Base-by-base conservation (phyloP, 1,140 invertebrate genomes). In the Theocolax elegans region DNA sequence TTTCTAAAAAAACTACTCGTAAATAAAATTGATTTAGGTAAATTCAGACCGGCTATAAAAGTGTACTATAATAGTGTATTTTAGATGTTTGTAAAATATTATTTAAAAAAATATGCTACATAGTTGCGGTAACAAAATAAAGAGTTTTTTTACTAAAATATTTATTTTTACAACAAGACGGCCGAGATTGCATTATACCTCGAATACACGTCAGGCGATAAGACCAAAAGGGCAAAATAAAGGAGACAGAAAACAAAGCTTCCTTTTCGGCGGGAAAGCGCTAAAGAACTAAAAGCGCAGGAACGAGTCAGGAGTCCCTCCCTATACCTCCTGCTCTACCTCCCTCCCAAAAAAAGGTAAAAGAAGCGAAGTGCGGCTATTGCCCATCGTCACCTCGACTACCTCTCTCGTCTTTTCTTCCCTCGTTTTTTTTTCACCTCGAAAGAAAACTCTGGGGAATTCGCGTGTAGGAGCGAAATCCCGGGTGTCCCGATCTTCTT, bases 401-500 rank as follows among this genome's bases (percentile, higher is more conserved):
- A 31, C 15, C 1, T 27, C 23, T 51, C 15, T 56, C 31, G 17
- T 31, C 40, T 13, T 49, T 17, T 23, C 40, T 60, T 17, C 15
- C 15, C 15, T 19, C 35, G n/a, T 51, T 17, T 42, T 65, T 58
- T 58, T 29, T 23, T 53, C 9, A 12, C 8, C 38, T n/a, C 9
- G n/a, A 27, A n/a, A 27, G 48, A 40, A 53, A 65, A 51, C 49
- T 65, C 49, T 31, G 53, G 48, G 62, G 49, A 53, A 65, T 53
- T 40, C 25, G 23, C 21, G 7, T 13, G 31, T 12, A 23, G 54
- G 4, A 25, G 27, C 40, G 23, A 60, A 44, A 46, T 60, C 58
- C 40, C 42, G 21, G 38, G 31, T n/a, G 31, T 15, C 51, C 13
- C 19, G 46, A 12, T 27, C 40, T 29, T 29, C 15, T 3, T 44